Conservation (phyloP, 2,113 vertebrate species). For the Oryzias curvinotus region DNA sequence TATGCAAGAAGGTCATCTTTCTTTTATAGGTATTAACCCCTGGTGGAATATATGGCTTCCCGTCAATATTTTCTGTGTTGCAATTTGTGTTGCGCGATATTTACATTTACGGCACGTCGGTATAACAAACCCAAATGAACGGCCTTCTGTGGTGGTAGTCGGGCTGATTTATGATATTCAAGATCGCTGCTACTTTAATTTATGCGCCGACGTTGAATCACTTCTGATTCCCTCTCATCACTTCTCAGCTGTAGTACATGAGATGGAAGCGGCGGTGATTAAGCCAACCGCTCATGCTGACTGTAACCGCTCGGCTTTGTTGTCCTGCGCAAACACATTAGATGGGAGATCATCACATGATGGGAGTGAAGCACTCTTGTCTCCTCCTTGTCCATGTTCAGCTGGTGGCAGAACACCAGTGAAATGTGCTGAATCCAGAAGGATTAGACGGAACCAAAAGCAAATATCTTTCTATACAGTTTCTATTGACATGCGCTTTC, state of each 20-base stretch:
- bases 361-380: slow-evolving; percentile 34
- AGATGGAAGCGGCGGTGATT: slow-evolving; percentile 11
- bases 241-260: slow-evolving; percentile 17
- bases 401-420: slow-evolving; percentile 10
- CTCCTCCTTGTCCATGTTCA: slow-evolving; percentile 7
- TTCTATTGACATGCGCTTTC: too few relatives aligned
- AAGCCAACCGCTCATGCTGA: slow-evolving; percentile 25
- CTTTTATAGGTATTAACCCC: slow-evolving; percentile 24
- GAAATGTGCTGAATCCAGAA: not conserved
- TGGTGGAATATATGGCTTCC: slow-evolving; percentile 25
- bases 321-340: slow-evolving; percentile 5
- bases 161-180: slow-evolving; percentile 11
- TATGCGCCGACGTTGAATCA: slow-evolving; percentile 20
- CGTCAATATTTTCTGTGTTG: slow-evolving; percentile 29
- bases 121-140: not conserved
- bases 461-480: not conserved
- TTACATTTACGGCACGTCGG: slow-evolving; percentile 2
- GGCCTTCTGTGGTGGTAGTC: not conserved
- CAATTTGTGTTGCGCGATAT: not conserved
- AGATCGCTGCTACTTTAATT: slow-evolving; percentile 27
- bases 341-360: slow-evolving; percentile 20
- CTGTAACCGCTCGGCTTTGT: slow-evolving; percentile 7
- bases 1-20: slow-evolving; percentile 43
- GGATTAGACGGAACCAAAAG: not conserved
- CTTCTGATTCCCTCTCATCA: slow-evolving; percentile 37